These are phyloP conservation scores for Falco punctatus DNA, from an alignment of 2,113 vertebrate species.

Conservation along the genomic window DNA sequence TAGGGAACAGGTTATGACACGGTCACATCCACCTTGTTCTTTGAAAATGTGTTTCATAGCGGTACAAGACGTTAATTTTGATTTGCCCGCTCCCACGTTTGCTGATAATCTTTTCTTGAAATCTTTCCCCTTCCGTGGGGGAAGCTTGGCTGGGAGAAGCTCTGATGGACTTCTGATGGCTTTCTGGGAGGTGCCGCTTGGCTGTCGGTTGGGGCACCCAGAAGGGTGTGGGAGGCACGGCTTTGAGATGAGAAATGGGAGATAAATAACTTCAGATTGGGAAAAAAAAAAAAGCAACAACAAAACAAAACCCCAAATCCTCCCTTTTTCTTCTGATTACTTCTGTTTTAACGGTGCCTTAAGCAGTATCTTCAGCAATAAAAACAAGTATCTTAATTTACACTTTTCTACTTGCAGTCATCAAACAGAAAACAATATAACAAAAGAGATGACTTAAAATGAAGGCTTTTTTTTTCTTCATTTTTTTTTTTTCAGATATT, in stretches of 20 bases:
- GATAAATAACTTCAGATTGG: background rate
- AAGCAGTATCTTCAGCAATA: background rate
- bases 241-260: background rate
- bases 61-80: background rate
- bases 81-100: background rate
- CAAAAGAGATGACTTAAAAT: background rate
- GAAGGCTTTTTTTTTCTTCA: background rate
- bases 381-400: background rate
- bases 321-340: background rate
- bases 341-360: background rate
- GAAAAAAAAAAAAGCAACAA: background rate
- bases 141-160: background rate
- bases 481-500: background rate
- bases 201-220: background rate
- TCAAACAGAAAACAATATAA: background rate
- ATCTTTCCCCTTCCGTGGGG: background rate
- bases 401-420: background rate
- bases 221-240: background rate
- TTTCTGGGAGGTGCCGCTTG: background rate
- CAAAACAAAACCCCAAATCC: background rate
- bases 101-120: background rate
- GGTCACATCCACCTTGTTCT: fast-evolving
- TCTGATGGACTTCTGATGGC: background rate
- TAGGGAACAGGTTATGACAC: background rate
- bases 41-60: background rate